A percentile compares a stretch with the other conserved stretches of the same genome.
These are phyloP conservation scores for Sicus ferrugineus DNA, from an alignment of 2,888 invertebrate species.

Conservation along the genomic window DNA sequence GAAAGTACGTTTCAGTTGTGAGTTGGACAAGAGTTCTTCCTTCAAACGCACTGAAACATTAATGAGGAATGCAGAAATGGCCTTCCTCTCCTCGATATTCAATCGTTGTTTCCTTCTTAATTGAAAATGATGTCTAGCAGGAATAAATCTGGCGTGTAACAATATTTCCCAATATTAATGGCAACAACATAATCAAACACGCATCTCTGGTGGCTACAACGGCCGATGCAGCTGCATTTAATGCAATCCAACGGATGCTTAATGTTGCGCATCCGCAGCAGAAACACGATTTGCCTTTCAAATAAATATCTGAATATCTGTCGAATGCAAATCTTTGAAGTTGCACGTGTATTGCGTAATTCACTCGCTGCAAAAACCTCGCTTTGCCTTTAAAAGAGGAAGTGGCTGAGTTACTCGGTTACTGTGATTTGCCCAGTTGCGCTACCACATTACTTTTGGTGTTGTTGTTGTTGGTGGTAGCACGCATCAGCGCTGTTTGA, in stretches of 20 bases:
- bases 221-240: neutral
- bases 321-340: slow-evolving; percentile 24
- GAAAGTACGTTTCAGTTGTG: too few relatives aligned
- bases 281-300: neutral
- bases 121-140: neutral
- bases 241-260: slow-evolving; percentile 24
- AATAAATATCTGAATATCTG: neutral
- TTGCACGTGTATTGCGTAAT: slow-evolving; percentile 7
- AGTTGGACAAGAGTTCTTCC: too few relatives aligned
- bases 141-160: neutral
- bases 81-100: too few relatives aligned
- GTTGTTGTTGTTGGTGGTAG: too few relatives aligned
- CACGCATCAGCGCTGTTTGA: too few relatives aligned
- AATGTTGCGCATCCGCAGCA: slow-evolving; percentile 31
- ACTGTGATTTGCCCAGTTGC: slow-evolving; percentile 5
- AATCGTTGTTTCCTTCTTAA: too few relatives aligned
- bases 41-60: too few relatives aligned
- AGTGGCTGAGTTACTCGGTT: neutral
- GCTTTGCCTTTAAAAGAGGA: neutral
- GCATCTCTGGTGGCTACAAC: neutral
- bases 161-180: neutral
- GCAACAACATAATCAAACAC: neutral
- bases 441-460: neutral
- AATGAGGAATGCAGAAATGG: too few relatives aligned
- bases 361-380: neutral